A percentile compares a stretch with the other conserved stretches of the same genome.
Evolutionary conservation across 2,888 invertebrate genomes (phyloP).

Genomic region (Megastigmus dorsalis): DNA sequence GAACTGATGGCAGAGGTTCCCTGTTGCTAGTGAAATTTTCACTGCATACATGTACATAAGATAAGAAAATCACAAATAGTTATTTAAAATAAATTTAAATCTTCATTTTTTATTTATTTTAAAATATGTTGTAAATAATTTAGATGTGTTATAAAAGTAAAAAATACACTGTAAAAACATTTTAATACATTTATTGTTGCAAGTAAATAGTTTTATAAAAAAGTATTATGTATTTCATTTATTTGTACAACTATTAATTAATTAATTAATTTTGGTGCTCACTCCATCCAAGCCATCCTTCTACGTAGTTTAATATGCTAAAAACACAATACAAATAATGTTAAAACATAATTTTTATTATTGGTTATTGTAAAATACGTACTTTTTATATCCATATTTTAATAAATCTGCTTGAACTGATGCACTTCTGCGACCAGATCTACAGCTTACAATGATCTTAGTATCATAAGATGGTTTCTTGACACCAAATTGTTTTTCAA

Average conservation of each 20-base stretch:
- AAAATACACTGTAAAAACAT: no score
- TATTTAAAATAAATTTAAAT: slow-evolving; percentile 20
- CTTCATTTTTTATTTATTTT: slow-evolving; percentile 5
- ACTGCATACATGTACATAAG: slow-evolving; percentile 11
- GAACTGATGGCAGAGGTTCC: neutral
- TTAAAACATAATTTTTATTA: slow-evolving; percentile 24
- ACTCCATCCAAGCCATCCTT: slow-evolving; percentile 79
- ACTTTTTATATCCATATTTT: slow-evolving; percentile 80
- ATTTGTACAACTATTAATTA: neutral
- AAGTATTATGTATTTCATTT: neutral
- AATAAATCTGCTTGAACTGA: slow-evolving; percentile 79
- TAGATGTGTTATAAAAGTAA: neutral
- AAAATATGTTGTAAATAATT: slow-evolving; percentile 26
- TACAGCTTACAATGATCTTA: slow-evolving; percentile 82
- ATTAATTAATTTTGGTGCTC: slow-evolving; percentile 59
- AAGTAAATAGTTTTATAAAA: slow-evolving; percentile 22
- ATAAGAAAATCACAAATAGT: neutral
- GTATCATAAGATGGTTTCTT: slow-evolving; percentile 78
- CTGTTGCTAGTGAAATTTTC: neutral
- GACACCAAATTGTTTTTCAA: slow-evolving; percentile 77
- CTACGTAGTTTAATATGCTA: slow-evolving; percentile 78
- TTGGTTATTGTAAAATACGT: slow-evolving; percentile 56
- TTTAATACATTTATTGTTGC: neutral
- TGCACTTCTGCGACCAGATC: slow-evolving; percentile 80
- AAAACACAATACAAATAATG: slow-evolving; percentile 65